Evolutionary conservation across 2,797 vertebrate genomes (phyloP), one percentile per base, ranked within the genome.

Genomic region (Eleutherodactylus coqui): DNA sequence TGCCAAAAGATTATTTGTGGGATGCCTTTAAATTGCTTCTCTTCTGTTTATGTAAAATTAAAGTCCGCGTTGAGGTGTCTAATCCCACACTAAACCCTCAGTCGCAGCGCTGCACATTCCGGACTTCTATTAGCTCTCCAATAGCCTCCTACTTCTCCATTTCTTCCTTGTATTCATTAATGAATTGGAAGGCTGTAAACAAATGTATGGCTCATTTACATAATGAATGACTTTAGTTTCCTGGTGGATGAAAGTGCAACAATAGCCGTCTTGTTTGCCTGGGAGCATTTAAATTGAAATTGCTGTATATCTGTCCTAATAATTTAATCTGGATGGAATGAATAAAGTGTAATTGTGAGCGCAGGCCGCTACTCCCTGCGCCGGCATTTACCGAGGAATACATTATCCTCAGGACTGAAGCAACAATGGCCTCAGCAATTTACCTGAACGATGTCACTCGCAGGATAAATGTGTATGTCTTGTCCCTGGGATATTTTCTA

Each of bases 281-380:
- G 77, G 76, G 79, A 91, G 79, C 84, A 88, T 38, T 4, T 80
- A 88, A 87, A 86, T 32, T 53, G 90, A 88, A 93, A 91, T 87
- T 83, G 89, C 8, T 41, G 79, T 85, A 70, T 85, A 76, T 89
- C 89, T 88, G 86, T 82, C 84, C 88, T 88, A 90, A 89, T 90
- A 91, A 90, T 91, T 88, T 88, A 89, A 90, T 89, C 87, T 85
- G 82, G 82, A 79, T 82, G 85, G 92, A 91, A 89, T 85, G 91
- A 91, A 91, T 88, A 92, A 92, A 90, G 17, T 55, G 86, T 67
- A 87, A 89, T 89, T 90, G 45, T 70, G 91, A 88, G 85, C 84
- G 89, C 77, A 79, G 82, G 21, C 85, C 90, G 90, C 84, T 89
- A 90, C 86, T 81, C 78, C 80, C 77, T 36, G 81, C 86, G 85